Evolutionary conservation across 2,888 invertebrate genomes (phyloP), one percentile per base, ranked within the genome.

Genomic region (Apodemia duryi): DNA sequence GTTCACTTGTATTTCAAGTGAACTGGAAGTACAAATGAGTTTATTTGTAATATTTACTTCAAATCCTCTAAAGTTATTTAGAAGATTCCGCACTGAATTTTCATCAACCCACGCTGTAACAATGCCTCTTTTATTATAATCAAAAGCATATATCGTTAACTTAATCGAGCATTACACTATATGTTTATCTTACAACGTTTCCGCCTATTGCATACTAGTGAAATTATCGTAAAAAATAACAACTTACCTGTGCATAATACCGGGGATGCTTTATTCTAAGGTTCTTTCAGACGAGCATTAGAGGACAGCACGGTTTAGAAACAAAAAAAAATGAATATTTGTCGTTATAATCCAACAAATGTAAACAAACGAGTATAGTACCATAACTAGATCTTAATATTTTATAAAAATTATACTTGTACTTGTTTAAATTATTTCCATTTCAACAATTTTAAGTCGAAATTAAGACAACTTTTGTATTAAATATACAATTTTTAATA

Each of bases 151-250:
- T 78, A 78, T 78, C 78, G 75, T 77, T 72, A 75, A 73, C 74
- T 77, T 77, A 77, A 70, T 73, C 75, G 69, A 72, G 72, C 75
- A 76, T 78, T 80, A 79, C 76, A 73, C 66, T 68, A 71, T 72
- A 70, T 72, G 71, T 75, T 76, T 67, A 68, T 73, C 72, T 78
- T 78, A 75, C 75, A 77, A 75, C 75, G 79, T 81, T 81, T 77
- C 80, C 80, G 81, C 80, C 79, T 78, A 77, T 80, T 75, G 79
- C 82, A 83, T 81, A 80, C 79, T 46, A 77, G 75, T 73, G 72
- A 77, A 75, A 82, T 88, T 79, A 84, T 82, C 84, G 79, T 86
- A 85, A 87, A 85, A 83, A 83, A 77, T 84, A 80, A 86, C 77
- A 75, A 76, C 75, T 72, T 73, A 71, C 78, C 76, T 76, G 74